Conservation (phyloP, 2,797 vertebrate species). For the Bovichtus variegatus region DNA sequence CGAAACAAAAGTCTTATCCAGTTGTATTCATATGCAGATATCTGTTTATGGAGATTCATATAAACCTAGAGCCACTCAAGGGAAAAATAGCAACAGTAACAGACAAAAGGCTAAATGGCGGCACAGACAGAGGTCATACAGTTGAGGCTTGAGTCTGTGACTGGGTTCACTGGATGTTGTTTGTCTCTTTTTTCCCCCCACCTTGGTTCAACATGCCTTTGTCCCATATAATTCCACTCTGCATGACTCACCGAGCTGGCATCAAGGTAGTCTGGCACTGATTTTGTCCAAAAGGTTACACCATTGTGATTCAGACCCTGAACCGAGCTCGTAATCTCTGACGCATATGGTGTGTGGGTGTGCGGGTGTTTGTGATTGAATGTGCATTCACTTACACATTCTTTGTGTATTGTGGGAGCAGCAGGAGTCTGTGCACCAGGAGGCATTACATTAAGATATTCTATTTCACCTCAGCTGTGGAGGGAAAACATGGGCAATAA, state of each 20-base stretch:
- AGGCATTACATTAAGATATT: constrained; percentile 46
- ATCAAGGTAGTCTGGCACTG: constrained; percentile 34
- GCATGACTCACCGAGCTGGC: constrained; percentile 47
- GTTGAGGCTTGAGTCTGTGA: not conserved
- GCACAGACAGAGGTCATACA: not conserved
- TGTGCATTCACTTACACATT: not conserved
- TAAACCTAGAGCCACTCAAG: not conserved
- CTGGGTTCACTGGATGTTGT: constrained; percentile 6
- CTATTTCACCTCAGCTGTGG: constrained; percentile 39
- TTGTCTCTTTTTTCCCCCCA: not conserved
- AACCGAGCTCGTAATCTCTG: constrained; percentile 9
- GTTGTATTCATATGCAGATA: no score
- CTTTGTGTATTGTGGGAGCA: not conserved
- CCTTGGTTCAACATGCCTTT: constrained; percentile 5
- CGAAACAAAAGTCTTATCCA: no score
- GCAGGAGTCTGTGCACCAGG: constrained; percentile 17
- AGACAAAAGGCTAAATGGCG: not conserved
- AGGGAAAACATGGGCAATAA: constrained; percentile 35
- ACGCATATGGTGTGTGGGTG: not conserved
- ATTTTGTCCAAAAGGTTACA: constrained; percentile 32
- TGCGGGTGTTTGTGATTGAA: not conserved
- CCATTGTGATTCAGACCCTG: constrained; percentile 41
- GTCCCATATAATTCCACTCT: constrained; percentile 21
- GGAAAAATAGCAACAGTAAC: not conserved
- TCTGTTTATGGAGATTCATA: no score